Conservation (phyloP, 2,113 vertebrate species). For the Lophius piscatorius region DNA sequence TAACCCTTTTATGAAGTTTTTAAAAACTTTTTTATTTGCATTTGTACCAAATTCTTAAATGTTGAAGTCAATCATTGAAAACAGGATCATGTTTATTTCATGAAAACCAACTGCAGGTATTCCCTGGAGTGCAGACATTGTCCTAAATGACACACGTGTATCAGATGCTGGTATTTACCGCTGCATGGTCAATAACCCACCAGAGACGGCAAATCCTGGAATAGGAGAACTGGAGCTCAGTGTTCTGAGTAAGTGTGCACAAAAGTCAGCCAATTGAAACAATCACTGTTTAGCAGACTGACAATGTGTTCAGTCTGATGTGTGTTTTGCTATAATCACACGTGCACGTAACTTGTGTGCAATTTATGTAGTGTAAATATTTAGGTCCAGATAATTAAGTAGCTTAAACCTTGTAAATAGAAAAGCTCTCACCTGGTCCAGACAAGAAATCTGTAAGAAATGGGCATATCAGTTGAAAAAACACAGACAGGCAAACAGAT, state of each 20-base stretch:
- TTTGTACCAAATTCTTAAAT: not conserved
- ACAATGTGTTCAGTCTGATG: no score
- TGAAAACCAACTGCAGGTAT: constrained; percentile 38
- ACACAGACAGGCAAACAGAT: no score
- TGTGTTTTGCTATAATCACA: no score
- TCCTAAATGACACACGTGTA: constrained; percentile 77
- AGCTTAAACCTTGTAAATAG: no score
- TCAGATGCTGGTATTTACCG: constrained; percentile 83
- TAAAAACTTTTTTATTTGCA: not conserved
- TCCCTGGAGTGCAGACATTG: constrained; percentile 80
- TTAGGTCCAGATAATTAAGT: no score
- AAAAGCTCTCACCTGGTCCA: no score
- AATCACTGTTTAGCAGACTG: no score
- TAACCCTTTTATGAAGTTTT: constrained; percentile 1
- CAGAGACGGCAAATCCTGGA: constrained; percentile 76
- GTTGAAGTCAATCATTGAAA: not conserved
- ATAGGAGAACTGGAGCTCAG: constrained; percentile 80
- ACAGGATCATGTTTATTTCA: not conserved
- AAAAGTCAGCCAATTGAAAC: not conserved
- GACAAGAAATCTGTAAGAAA: no score
- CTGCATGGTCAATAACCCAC: constrained; percentile 85
- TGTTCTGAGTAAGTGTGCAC: constrained; percentile 73
- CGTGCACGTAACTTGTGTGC: no score
- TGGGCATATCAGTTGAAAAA: no score
- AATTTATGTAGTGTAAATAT: no score